These are phyloP conservation scores for Callimorpha dominula DNA, from an alignment of 2,888 invertebrate genomes.

Conservation along the genomic window DNA sequence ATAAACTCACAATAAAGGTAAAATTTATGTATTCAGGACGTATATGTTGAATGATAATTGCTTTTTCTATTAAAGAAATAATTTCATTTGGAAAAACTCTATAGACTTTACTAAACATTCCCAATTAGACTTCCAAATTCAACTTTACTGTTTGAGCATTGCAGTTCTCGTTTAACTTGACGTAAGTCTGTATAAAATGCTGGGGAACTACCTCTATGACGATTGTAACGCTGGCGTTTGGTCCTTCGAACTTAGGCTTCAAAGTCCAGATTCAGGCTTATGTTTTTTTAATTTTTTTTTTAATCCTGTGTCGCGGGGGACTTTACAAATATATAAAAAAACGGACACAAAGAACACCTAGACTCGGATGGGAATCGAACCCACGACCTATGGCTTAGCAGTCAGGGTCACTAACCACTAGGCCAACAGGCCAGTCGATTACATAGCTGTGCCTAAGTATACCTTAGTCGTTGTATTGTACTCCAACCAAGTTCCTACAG, in stretches of 20 bases:
- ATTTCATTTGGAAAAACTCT: background rate
- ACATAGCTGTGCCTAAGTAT: background rate
- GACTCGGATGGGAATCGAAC: no score
- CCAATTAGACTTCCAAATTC: conserved; percentile 3
- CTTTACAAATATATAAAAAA: no score
- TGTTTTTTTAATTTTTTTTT: no score
- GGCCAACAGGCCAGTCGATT: no score
- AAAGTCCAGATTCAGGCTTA: background rate
- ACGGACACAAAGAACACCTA: no score
- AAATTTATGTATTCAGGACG: background rate
- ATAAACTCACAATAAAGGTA: background rate
- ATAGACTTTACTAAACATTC: background rate
- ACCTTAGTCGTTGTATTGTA: background rate
- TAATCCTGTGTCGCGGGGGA: no score
- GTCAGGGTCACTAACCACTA: no score
- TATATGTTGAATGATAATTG: background rate
- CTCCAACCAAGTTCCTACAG: background rate
- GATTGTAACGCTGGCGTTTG: background rate
- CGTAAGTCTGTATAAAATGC: background rate
- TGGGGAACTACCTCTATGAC: background rate
- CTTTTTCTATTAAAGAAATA: background rate
- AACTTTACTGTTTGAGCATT: conserved; percentile 11
- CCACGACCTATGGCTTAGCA: no score
- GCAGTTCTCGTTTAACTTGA: background rate
- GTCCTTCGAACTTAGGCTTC: conserved; percentile 12